These are phyloP conservation scores for Brachyrhaphis roseni DNA, from an alignment of 2,797 vertebrate species.

Conservation along the genomic window DNA sequence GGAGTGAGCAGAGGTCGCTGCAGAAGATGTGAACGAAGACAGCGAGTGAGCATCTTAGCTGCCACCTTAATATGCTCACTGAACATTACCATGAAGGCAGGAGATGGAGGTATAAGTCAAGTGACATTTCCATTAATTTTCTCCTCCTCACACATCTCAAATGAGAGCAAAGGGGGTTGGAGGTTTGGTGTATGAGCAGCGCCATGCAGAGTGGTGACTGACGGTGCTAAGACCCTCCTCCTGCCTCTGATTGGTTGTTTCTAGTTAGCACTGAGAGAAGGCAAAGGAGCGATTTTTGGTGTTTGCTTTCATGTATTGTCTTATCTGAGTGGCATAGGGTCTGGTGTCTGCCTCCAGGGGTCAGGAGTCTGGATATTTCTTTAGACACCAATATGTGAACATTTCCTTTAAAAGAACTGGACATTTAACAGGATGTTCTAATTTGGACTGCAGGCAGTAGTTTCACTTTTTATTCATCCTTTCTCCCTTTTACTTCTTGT, in stretches of 20 bases:
- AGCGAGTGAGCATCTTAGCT: conserved; percentile 14
- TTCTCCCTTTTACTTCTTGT: neutral
- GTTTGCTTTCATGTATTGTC: too few relatives aligned
- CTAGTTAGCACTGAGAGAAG: neutral
- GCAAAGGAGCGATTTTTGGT: neutral
- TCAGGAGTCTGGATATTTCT: neutral
- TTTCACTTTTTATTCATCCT: neutral
- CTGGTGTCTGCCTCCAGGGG: neutral
- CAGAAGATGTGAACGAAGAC: conserved; percentile 21
- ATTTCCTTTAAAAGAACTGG: neutral
- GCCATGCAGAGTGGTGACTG: too few relatives aligned
- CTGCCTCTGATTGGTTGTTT: neutral
- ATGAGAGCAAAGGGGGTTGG: neutral
- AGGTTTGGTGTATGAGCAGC: too few relatives aligned
- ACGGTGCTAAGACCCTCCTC: too few relatives aligned
- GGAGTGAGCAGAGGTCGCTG: conserved; percentile 27
- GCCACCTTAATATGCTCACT: conserved; percentile 57
- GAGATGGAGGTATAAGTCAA: conserved; percentile 57
- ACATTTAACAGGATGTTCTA: neutral
- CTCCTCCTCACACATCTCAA: conserved; percentile 27
- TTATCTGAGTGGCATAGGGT: neutral
- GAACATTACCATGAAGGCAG: conserved; percentile 41
- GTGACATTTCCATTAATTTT: conserved; percentile 72
- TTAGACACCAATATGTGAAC: neutral
- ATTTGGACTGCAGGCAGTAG: neutral